Evolutionary conservation across 1,140 invertebrate species (phyloP).

Genomic region (Sarcophaga peregrina): DNA sequence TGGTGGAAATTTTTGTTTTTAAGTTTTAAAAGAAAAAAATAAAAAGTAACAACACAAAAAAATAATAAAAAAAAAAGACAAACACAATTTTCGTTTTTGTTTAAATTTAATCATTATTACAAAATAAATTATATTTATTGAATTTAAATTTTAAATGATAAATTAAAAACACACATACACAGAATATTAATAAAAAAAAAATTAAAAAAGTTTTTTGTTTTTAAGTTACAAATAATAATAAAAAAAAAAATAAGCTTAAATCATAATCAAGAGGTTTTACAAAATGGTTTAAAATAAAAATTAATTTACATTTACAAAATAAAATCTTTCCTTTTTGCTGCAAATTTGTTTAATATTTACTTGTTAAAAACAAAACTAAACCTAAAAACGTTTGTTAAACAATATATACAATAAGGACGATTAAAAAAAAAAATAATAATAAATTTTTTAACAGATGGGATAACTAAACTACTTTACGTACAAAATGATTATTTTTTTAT

Average conservation of each 20-base stretch:
- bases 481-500: too few relatives aligned
- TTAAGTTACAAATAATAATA: background rate
- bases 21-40: slow-evolving; percentile 36
- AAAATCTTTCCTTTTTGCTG: background rate
- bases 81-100: slow-evolving; percentile 15
- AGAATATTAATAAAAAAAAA: slow-evolving; percentile 27
- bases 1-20: slow-evolving; percentile 15
- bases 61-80: slow-evolving; percentile 25
- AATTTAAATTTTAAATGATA: background rate
- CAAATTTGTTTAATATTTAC: too few relatives aligned
- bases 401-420: too few relatives aligned
- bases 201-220: background rate
- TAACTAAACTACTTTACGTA: too few relatives aligned
- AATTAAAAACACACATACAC: background rate
- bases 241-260: background rate
- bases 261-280: background rate
- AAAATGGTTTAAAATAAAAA: too few relatives aligned
- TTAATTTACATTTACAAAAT: background rate
- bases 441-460: too few relatives aligned
- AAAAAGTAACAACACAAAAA: background rate
- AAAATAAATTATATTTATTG: slow-evolving; percentile 30
- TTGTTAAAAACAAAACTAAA: too few relatives aligned
- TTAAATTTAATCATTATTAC: slow-evolving; percentile 29
- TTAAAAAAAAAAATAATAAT: too few relatives aligned
- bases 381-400: too few relatives aligned